phyloP scores from a whole-genome alignment of 2,888 invertebrate species.

The Acleris laterana region DNA sequence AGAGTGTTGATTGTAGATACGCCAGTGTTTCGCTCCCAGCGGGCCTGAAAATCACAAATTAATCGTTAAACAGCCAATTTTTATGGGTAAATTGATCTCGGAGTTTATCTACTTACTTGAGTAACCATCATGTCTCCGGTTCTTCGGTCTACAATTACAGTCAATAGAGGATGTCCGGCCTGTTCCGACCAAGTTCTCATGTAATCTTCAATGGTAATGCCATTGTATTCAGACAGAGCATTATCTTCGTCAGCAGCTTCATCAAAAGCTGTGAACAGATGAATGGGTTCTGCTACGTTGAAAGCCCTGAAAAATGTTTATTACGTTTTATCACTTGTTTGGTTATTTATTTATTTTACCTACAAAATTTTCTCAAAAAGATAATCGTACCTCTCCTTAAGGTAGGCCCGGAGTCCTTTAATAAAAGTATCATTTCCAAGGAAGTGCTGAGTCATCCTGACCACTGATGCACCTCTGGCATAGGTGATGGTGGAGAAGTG shows the following conservation, averaged over 20 bases:
- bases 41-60: conserved; percentile 51
- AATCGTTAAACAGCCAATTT: not conserved
- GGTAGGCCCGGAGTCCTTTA: conserved; percentile 81
- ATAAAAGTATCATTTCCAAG: conserved; percentile 81
- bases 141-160: conserved; percentile 70
- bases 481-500: conserved; percentile 89
- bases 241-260: conserved; percentile 58
- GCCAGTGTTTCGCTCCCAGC: conserved; percentile 65
- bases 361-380: no score
- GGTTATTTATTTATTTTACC: no score
- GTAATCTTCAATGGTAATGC: conserved; percentile 69
- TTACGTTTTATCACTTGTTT: no score
- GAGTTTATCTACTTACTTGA: conserved; percentile 60
- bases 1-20: conserved; percentile 49
- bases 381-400: conserved; percentile 70
- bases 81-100: not conserved
- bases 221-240: conserved; percentile 58
- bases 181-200: conserved; percentile 86
- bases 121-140: conserved; percentile 63
- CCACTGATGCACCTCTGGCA: conserved; percentile 85
- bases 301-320: conserved; percentile 53
- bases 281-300: conserved; percentile 74
- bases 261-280: conserved; percentile 80
- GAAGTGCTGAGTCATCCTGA: conserved; percentile 88
- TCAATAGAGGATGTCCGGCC: conserved; percentile 85